Conservation (phyloP, 2,113 vertebrate genomes). For the Neogobius melanostomus region DNA sequence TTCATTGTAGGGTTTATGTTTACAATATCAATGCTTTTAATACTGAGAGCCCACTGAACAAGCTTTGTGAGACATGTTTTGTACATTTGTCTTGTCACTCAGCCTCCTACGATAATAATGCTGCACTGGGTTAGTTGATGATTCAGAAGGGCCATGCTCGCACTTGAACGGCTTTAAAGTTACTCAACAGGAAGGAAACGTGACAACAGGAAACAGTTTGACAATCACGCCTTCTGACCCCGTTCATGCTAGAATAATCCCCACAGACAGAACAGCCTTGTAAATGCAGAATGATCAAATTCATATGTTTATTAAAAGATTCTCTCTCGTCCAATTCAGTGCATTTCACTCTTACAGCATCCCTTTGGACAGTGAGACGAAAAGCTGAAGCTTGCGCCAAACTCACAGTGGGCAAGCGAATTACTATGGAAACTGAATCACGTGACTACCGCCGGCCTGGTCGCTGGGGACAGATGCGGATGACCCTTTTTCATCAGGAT, state of each 20-base stretch:
- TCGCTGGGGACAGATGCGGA: constrained; percentile 52
- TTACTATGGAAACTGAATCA: constrained; percentile 46
- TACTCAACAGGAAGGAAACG: constrained; percentile 69
- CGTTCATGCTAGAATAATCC: constrained; percentile 18
- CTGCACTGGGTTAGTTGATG: neutral
- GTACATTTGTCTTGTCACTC: neutral
- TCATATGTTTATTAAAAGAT: constrained; percentile 1
- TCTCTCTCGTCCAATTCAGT: constrained; percentile 15
- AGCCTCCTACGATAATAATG: neutral
- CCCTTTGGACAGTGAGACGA: constrained; percentile 37
- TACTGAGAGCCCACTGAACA: neutral
- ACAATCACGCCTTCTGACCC: constrained; percentile 52
- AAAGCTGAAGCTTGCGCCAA: constrained; percentile 31
- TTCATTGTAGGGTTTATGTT: neutral
- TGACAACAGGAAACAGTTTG: constrained; percentile 65
- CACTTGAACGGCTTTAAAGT: constrained; percentile 39
- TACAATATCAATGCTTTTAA: neutral
- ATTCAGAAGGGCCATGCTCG: neutral
- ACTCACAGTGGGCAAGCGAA: constrained; percentile 45
- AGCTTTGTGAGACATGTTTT: neutral
- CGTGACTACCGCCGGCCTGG: constrained; percentile 39
- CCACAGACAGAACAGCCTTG: neutral
- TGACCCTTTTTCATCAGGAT: constrained; percentile 49
- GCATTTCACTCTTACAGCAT: constrained; percentile 34
- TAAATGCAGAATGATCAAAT: constrained; percentile 14